Evolutionary conservation across 2,113 vertebrate species (phyloP), one percentile per base, ranked within the genome.

Genomic region (Channa argus): DNA sequence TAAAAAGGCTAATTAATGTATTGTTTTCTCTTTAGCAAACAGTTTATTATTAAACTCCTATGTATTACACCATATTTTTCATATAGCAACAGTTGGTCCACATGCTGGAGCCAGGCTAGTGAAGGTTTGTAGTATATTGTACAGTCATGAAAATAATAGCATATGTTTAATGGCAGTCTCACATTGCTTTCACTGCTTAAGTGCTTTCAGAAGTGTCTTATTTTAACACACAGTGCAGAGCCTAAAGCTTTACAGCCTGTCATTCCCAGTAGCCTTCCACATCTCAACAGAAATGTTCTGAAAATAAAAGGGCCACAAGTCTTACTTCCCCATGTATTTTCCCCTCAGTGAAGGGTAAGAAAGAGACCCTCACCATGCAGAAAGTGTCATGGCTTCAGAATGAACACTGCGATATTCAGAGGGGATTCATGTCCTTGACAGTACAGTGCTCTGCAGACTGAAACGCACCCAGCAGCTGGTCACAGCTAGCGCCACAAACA

Each of bases 371-470:
- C 24, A 10, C 53, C 44, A 54, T 14, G 14, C 12, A 76, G 62
- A 63, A 66, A 69, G 45, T 62, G 54, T 69, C 62, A 69, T 59
- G 47, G 67, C 53, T 62, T 39, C 78, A 63, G 85, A 85, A 85
- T 54, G 66, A 74, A 60, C 2, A 11, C 54, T 58, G 41, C 51
- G 63, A 79, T 74, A 80, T 83, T 80, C 73, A 66, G 68, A 60
- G 67, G n/a, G 80, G 75, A 78, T 80, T 82, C 55, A 7, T 75
- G 81, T 78, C 76, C 61, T 79, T 87, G 80, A 86, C 71, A 86
- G 71, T 77, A 77, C 74, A 77, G 44, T 56, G 80, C 82, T 80
- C 70, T 53, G 58, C 66, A 74, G 83, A 75, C 66, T 74, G 66
- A 67, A 50, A 52, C 61, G 77, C 55, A 61, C 54, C 52, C 77